Evolutionary conservation across 2,888 invertebrate genomes (phyloP), one percentile per base, ranked within the genome.

Genomic region (Apantesis nais): DNA sequence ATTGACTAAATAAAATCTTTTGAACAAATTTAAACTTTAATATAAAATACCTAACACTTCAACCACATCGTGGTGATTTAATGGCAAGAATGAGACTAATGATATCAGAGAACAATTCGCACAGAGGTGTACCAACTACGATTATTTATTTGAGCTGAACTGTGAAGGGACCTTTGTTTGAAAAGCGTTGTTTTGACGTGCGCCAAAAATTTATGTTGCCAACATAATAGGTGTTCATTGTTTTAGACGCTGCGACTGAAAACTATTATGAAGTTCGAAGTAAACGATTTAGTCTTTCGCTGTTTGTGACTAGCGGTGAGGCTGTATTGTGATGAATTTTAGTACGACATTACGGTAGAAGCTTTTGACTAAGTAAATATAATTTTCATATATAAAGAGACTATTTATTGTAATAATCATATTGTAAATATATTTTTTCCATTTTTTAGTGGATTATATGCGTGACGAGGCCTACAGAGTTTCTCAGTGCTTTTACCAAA

Each of bases 121-220:
- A 62, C 39, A 62, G 62, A 62, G 62, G 62, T 39, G 37, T 25
- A 39, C 62, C 14, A n/a, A 22, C 37, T 37, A 39, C 25, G 62
- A 25, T 62, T 16, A 62, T 39, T 25, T 14, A 62, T 62, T 25
- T 55, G 3, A 62, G n/a, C 39, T 41, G 29, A 62, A 41, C 39
- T 39, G 16, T 39, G 62, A 39, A 11, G 39, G 41, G 39, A 62
- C 16, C 25, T 62, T 62, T 62, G 39, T 62, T 62, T 4, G 55
- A 29, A 3, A 8, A 16, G 62, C 41, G 19, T 29, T 62, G 62
- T 41, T 62, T 25, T 62, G 62, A 62, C 41, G 41, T 62, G 39
- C 19, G 41, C 39, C 62, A 41, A 62, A 62, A 41, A 62, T 62
- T 62, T 62, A 62, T 62, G 39, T 62, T 39, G 9, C 62, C 19